Conservation (phyloP, 2,888 invertebrate species). For the Suillia variegata region DNA sequence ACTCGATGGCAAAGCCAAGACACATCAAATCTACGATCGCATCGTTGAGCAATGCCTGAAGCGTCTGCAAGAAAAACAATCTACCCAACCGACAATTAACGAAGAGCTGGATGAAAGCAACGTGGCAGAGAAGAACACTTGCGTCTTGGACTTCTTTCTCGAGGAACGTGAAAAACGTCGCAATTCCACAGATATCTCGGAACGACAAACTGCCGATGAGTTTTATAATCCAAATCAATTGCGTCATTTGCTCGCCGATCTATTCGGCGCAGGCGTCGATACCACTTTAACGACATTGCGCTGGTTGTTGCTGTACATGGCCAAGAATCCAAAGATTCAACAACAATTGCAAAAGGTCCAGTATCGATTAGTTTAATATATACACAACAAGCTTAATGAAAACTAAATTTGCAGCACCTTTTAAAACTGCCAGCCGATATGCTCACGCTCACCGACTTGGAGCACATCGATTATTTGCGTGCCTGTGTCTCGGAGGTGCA, state of each 20-base stretch:
- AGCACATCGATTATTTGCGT: conserved; percentile 50
- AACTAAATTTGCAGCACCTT: conserved; percentile 29
- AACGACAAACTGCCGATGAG: conserved; percentile 38
- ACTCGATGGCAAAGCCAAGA: conserved; percentile 72
- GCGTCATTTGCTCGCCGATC: conserved; percentile 76
- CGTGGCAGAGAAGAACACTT: not conserved
- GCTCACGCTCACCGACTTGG: conserved; percentile 46
- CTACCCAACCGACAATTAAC: too few relatives aligned
- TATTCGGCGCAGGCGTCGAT: conserved; percentile 86
- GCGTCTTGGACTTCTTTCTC: conserved; percentile 71
- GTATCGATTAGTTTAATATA: too few relatives aligned
- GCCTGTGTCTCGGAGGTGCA: conserved; percentile 81
- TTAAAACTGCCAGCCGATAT: conserved; percentile 22
- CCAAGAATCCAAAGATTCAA: conserved; percentile 70
- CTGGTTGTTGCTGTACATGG: conserved; percentile 83
- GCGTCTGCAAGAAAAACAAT: conserved; percentile 26
- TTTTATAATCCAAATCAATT: conserved; percentile 73
- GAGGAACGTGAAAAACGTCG: conserved; percentile 65
- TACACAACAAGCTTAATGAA: not conserved
- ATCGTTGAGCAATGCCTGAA: conserved; percentile 68
- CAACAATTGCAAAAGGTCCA: conserved; percentile 52
- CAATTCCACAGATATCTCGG: conserved; percentile 15
- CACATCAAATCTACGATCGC: conserved; percentile 73
- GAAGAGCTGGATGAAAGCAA: conserved; percentile 31
- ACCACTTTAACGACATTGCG: conserved; percentile 79